Conservation (phyloP, 2,797 vertebrate species). For the Intellagama lesueurii region DNA sequence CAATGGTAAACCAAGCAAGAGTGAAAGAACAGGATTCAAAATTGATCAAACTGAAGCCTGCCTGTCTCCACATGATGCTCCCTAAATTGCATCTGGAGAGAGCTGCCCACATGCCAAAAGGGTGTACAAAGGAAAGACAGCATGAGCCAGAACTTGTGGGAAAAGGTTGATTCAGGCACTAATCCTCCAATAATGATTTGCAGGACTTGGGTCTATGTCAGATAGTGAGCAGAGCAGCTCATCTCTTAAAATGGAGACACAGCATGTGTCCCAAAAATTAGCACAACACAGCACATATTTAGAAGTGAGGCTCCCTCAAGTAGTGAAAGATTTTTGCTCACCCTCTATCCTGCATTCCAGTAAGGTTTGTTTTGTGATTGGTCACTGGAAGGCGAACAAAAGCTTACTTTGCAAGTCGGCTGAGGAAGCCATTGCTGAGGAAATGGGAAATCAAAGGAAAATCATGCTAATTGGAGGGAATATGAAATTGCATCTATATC, state of each 20-base stretch:
- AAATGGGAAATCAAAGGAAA: too few species aligned
- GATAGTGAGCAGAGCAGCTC: neutral
- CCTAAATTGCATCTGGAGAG: neutral
- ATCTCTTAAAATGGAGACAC: too few species aligned
- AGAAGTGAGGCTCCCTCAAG: too few species aligned
- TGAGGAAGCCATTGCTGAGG: too few species aligned
- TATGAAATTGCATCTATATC: too few species aligned
- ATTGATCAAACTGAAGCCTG: neutral
- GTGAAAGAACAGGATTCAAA: neutral
- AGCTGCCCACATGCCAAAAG: neutral
- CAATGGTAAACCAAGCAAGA: neutral
- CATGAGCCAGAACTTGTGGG: neutral
- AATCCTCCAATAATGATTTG: constrained; percentile 30
- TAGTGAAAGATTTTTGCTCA: too few species aligned
- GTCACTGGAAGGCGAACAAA: too few species aligned
- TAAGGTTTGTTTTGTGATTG: too few species aligned
- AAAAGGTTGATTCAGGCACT: constrained; percentile 42
- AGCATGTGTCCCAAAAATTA: neutral
- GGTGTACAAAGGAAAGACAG: neutral
- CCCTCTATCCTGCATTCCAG: too few species aligned
- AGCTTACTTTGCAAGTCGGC: too few species aligned
- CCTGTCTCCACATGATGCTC: neutral
- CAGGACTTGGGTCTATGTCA: neutral
- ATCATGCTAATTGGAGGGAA: too few species aligned
- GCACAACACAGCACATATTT: too few species aligned